Percentiles rank a stretch among this genome's conserved stretches.
These are phyloP conservation scores for Anolis sagrei DNA, from an alignment of 2,113 vertebrate genomes.

Conservation along the genomic window DNA sequence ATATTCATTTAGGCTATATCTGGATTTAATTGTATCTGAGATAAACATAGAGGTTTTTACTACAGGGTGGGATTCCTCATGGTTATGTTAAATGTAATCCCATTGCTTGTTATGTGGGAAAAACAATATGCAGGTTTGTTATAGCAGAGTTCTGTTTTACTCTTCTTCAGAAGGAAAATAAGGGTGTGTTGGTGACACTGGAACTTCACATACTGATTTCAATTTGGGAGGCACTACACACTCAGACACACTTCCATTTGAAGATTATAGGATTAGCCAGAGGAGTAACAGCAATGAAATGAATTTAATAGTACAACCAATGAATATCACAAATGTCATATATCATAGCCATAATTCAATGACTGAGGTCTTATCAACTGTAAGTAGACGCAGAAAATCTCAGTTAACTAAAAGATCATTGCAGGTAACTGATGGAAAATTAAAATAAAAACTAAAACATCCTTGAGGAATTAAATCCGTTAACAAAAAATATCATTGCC, in stretches of 20 bases:
- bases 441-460: neutral
- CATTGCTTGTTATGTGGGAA: neutral
- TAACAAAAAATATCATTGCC: neutral
- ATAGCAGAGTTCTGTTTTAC: neutral
- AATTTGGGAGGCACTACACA: neutral
- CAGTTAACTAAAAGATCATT: neutral
- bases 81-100: neutral
- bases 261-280: neutral
- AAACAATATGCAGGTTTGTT: neutral
- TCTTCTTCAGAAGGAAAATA: neutral
- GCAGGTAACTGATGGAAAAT: neutral
- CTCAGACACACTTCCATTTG: neutral
- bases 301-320: neutral
- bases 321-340: neutral
- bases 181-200: neutral
- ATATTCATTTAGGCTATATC: neutral
- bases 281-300: neutral
- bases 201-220: neutral
- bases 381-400: neutral
- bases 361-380: neutral
- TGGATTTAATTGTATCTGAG: neutral
- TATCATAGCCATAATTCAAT: neutral
- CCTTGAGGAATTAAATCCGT: neutral
- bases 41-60: neutral
- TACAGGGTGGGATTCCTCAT: neutral